phyloP scores from a whole-genome alignment of 2,888 invertebrate genomes.

The Lithodes maja region DNA sequence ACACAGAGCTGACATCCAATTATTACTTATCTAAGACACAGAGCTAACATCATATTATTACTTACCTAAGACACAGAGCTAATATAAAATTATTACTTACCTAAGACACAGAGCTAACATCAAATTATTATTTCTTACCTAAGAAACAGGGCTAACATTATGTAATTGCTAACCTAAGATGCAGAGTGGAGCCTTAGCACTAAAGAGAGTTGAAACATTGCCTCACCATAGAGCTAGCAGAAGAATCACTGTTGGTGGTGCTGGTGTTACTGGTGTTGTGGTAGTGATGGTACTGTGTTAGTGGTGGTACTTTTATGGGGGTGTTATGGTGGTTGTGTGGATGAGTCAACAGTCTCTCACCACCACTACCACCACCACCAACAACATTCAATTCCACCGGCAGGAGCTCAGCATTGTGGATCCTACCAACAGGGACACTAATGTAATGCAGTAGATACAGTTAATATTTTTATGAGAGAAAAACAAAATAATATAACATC shows the following conservation, averaged over 20 bases:
- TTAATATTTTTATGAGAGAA: not conserved
- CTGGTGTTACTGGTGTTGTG: not conserved
- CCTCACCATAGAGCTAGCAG: not conserved
- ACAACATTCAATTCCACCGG: not conserved
- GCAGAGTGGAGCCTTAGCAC: too few species aligned
- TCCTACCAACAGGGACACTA: not conserved
- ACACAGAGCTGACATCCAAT: too few species aligned
- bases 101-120: too few species aligned
- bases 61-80: too few species aligned
- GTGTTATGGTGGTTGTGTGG: not conserved
- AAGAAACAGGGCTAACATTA: too few species aligned
- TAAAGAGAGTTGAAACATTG: too few species aligned
- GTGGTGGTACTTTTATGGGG: not conserved
- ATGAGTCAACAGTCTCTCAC: not conserved
- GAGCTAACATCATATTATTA: too few species aligned
- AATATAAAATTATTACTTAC: too few species aligned
- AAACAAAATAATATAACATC: too few species aligned
- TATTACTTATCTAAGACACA: too few species aligned
- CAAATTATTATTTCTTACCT: too few species aligned
- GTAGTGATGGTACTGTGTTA: not conserved
- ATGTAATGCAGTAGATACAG: not conserved
- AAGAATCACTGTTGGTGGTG: not conserved
- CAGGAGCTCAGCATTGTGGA: conserved; percentile 34
- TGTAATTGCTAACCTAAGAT: too few species aligned
- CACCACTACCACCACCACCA: not conserved